A percentile compares a stretch with the other conserved stretches of the same genome.
These are phyloP conservation scores for Vollenhovia emeryi DNA, from an alignment of 1,140 invertebrate genomes.

Conservation along the genomic window DNA sequence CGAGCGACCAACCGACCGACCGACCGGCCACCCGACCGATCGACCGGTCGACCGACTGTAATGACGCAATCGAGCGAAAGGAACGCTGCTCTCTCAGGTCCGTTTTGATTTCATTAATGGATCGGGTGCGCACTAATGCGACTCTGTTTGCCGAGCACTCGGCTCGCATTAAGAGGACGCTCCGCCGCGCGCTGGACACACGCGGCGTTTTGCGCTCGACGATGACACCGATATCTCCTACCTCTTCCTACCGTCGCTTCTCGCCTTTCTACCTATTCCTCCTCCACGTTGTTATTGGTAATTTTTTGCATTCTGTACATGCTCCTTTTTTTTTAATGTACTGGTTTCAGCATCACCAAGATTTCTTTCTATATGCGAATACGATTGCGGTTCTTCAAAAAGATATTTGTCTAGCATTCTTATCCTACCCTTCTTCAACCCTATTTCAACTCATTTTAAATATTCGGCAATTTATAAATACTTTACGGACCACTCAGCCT, in stretches of 20 bases:
- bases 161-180: conserved; percentile 76
- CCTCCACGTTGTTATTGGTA: conserved; percentile 4
- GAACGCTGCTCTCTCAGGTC: conserved; percentile 53
- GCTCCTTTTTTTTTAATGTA: neutral
- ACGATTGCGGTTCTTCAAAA: neutral
- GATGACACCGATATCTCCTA: conserved; percentile 58
- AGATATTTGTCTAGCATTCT: conserved; percentile 9
- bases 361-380: neutral
- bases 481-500: neutral
- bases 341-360: neutral
- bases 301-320: neutral
- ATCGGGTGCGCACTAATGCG: conserved; percentile 78
- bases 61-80: conserved; percentile 72
- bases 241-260: neutral
- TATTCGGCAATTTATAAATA: conserved; percentile 8
- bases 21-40: neutral
- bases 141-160: conserved; percentile 79
- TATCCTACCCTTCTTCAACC: neutral
- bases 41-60: conserved; percentile 19
- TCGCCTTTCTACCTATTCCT: neutral
- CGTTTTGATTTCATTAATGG: conserved; percentile 81
- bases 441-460: conserved; percentile 8
- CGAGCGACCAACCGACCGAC: conserved; percentile 3
- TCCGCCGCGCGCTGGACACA: conserved; percentile 63
- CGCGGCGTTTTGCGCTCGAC: conserved; percentile 72